phyloP scores from a whole-genome alignment of 2,888 invertebrate genomes.

The Pheosia tremula region DNA sequence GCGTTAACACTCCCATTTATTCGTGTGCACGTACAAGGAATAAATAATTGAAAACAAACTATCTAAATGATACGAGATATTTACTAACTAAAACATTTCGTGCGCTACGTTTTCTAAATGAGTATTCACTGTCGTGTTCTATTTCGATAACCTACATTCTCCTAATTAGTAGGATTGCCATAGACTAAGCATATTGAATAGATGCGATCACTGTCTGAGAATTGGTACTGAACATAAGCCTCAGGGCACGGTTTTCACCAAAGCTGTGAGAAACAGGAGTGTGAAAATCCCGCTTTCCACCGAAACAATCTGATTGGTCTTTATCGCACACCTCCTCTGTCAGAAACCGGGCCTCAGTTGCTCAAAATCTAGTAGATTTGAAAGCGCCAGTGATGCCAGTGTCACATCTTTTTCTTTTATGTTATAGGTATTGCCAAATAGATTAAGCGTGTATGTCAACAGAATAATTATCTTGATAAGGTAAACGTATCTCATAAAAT shows the following conservation, averaged over 20 bases:
- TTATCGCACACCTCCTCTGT: too few species aligned
- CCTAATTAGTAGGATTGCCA: not conserved
- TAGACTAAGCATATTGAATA: too few species aligned
- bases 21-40: not conserved
- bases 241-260: too few species aligned
- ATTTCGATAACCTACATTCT: not conserved
- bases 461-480: not conserved
- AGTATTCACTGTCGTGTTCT: not conserved
- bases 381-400: too few species aligned
- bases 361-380: too few species aligned
- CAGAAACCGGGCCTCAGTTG: too few species aligned
- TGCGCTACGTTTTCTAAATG: not conserved
- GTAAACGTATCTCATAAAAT: not conserved
- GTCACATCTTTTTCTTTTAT: too few species aligned
- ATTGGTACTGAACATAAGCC: too few species aligned
- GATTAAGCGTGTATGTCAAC: not conserved
- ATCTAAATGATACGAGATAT: not conserved
- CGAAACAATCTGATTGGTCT: too few species aligned
- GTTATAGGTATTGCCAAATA: not conserved
- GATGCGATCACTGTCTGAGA: too few species aligned
- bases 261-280: too few species aligned
- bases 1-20: not conserved
- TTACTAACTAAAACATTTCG: not conserved
- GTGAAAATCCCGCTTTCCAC: too few species aligned
- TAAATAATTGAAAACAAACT: not conserved